Conservation (phyloP, 2,888 invertebrate genomes). For the Artemia sinica region DNA sequence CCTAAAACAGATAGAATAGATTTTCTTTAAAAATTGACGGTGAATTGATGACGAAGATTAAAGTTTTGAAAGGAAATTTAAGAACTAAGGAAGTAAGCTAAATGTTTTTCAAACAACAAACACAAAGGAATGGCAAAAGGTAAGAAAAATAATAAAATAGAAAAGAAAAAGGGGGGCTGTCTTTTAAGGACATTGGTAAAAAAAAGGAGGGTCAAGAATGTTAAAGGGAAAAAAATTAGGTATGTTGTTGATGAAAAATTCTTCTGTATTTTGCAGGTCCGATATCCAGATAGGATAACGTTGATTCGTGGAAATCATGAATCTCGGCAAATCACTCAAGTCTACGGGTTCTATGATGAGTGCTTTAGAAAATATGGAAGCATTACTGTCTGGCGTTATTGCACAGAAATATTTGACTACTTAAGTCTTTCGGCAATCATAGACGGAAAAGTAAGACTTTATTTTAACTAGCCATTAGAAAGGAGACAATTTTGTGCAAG, state of each 20-base stretch:
- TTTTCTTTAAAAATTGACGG: no score
- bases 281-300: constrained; percentile 97
- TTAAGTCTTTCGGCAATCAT: constrained; percentile 89
- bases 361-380: constrained; percentile 96
- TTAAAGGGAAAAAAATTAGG: neutral
- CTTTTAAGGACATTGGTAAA: no score
- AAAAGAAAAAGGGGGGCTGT: no score
- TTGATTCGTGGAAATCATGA: constrained; percentile 96
- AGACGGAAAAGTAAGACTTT: constrained; percentile 54
- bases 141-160: no score
- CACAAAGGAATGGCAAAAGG: no score
- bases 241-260: neutral
- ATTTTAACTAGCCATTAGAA: neutral
- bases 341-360: constrained; percentile 98
- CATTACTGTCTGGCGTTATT: constrained; percentile 96
- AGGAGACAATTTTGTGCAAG: neutral
- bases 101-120: no score
- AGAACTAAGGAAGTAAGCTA: no score
- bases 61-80: no score
- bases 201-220: neutral
- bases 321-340: constrained; percentile 97
- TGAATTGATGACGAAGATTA: no score
- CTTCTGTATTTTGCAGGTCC: constrained; percentile 44
- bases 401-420: constrained; percentile 98
- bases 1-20: no score